Base-by-base conservation (phyloP, 2,888 invertebrate genomes). In the Boloria euphrosyne region DNA sequence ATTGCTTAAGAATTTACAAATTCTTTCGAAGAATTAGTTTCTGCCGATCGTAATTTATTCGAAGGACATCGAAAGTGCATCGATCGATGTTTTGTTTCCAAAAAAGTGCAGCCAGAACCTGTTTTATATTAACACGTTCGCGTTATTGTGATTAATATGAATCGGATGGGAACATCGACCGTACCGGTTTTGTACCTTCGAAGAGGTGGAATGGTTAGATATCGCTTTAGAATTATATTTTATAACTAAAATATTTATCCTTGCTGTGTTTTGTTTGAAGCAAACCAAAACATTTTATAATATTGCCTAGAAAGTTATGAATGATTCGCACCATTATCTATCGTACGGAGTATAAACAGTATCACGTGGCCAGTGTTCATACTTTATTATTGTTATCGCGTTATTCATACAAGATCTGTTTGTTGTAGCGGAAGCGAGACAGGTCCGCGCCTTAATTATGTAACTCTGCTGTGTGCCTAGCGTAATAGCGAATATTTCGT, bases 101-200 rank as follows among this genome's bases (percentile, higher is more conserved):
- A 69, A 70, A 70, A 62, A 62, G 60, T 67, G 47, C 65, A 38
- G 61, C 57, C 59, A 66, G 16, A 69, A 70, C 73, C 72, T 49
- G 72, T 73, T 72, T 67, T 50, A 57, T 65, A 65, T 62, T 68
- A 61, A 68, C 62, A 57, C 62, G 62, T 66, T 68, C 62, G 52
- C 62, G 62, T 66, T 68, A 58, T 18, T 69, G 65, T 69, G 67
- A 73, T 73, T 70, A 73, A 71, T 73, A 61, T 50, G 66, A 65
- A 69, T 55, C 70, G 58, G 18, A 54, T 61, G 69, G 68, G 69
- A 67, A 65, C 69, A 58, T 70, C 67, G 67, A 68, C 69, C 70
- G 67, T 43, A 54, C 38, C 44, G 31, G 53, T 47, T 66, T 58
- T 62, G 18, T 31, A 59, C 52, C 62, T 65, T 62, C 52, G 62